These are phyloP conservation scores for Vulpes ferrilata DNA, from an alignment of 2,113 vertebrate genomes.

Conservation along the genomic window DNA sequence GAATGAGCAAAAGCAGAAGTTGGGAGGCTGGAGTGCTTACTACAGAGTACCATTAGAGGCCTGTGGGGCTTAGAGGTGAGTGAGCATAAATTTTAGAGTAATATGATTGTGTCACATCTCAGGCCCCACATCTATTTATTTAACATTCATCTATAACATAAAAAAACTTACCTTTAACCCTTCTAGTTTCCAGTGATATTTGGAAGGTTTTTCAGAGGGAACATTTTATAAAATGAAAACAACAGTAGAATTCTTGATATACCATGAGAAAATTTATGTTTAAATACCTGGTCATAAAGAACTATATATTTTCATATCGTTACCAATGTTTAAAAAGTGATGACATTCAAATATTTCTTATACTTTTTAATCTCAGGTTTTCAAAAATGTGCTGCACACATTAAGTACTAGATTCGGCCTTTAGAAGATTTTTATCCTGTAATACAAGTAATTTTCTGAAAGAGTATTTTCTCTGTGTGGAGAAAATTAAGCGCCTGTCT, in stretches of 20 bases:
- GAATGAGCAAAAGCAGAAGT: not conserved
- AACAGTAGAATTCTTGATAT: not conserved
- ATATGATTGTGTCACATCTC: not conserved
- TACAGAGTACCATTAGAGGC: not conserved
- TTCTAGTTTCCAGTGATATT: not conserved
- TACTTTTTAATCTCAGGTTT: constrained; percentile 51
- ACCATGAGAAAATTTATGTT: constrained; percentile 8
- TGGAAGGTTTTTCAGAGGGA: not conserved
- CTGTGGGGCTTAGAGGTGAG: not conserved
- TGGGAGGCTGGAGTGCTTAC: not conserved
- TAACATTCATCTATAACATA: not conserved
- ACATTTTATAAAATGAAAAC: constrained; percentile 38
- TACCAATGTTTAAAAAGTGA: constrained; percentile 39
- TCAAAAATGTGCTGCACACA: constrained; percentile 55
- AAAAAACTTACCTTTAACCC: not conserved
- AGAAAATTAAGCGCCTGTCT: constrained; percentile 70
- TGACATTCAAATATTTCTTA: constrained; percentile 41
- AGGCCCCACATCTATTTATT: not conserved
- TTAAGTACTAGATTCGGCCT: constrained; percentile 62
- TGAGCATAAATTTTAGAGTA: not conserved
- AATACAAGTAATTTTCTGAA: constrained; percentile 78
- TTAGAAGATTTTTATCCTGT: constrained; percentile 70
- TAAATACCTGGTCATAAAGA: not conserved
- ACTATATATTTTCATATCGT: constrained; percentile 34
- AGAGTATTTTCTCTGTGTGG: constrained; percentile 62